Base-by-base conservation (phyloP, 2,888 invertebrate genomes). In the Galerucella pusilla region DNA sequence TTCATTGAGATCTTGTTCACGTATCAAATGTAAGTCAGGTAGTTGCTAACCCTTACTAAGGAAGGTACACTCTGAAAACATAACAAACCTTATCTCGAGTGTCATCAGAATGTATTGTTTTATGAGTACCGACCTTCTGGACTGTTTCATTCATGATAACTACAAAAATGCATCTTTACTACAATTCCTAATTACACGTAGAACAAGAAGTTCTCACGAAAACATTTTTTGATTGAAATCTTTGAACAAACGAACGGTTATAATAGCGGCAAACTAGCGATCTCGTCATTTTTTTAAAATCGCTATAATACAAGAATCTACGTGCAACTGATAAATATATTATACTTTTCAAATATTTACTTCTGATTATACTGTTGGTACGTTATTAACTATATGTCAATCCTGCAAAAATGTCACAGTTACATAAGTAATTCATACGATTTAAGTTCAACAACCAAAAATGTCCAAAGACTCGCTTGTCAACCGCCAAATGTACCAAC, bases 51-150 rank as follows among this genome's bases (percentile, higher is more conserved):
- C 57, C 75, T 68, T 66, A 66, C 66, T 57, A 42, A 65, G 46
- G 64, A 46, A 20, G 16, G 20, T 65, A 46, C 64, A 70, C 61
- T 67, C 74, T 71, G 54, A 74, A 74, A 74, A 67, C 71, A 75
- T 75, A 75, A 75, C 75, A 70, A 73, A 54, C 63, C 69, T 75
- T 73, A 73, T 73, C 73, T 73, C 67, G 59, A 70, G 63, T 73
- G 70, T 75, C 70, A 75, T 75, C 75, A 20, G 73, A 70, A 73
- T 67, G 75, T 73, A 75, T 75, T 75, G 75, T 75, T 61, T 75
- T 66, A 73, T 70, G 68, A 71, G 57, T 69, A 73, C 69, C 67
- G 65, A 69, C 42, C 69, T 73, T 73, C 52, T 46, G 68, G 73
- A 70, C 71, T 42, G 70, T 73, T 75, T 75, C 75, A 75, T 75